phyloP scores from a whole-genome alignment of 2,797 vertebrate genomes.

The Molossus alvarezi region DNA sequence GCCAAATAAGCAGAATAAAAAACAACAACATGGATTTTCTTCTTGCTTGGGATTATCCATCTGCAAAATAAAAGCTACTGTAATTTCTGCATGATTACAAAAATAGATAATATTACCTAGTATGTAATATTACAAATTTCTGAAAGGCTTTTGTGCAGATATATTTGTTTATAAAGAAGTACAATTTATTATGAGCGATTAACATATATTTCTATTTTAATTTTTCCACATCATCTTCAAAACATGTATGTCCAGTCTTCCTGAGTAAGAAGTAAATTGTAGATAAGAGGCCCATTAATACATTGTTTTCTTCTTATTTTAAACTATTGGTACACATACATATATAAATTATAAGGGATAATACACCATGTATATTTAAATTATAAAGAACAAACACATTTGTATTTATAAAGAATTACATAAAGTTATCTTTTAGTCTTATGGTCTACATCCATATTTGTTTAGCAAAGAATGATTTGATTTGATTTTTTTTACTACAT shows the following conservation, averaged over 20 bases:
- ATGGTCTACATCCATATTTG: neutral
- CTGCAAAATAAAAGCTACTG: slow-evolving; percentile 64
- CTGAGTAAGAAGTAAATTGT: neutral
- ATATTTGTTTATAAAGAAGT: slow-evolving; percentile 23
- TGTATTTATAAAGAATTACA: neutral
- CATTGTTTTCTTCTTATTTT: neutral
- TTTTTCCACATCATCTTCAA: neutral
- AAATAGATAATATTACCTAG: neutral
- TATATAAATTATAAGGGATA: neutral
- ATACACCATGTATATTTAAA: neutral
- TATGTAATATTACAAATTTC: neutral
- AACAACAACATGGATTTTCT: neutral
- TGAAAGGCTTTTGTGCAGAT: neutral
- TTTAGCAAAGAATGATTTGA: neutral
- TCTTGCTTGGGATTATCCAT: neutral
- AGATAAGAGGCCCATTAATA: neutral
- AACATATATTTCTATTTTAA: neutral
- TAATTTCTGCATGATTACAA: slow-evolving; percentile 27
- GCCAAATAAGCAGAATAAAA: neutral
- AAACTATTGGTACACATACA: neutral
- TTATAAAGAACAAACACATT: neutral
- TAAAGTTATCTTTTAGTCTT: neutral
- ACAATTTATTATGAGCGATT: neutral
- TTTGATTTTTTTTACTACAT: neutral
- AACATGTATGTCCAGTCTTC: neutral